Percentiles rank a stretch among this genome's conserved stretches.
Evolutionary conservation across 64 coral and sea anemone species (phyloP).

Genomic region (Astreopora myriophthalma): DNA sequence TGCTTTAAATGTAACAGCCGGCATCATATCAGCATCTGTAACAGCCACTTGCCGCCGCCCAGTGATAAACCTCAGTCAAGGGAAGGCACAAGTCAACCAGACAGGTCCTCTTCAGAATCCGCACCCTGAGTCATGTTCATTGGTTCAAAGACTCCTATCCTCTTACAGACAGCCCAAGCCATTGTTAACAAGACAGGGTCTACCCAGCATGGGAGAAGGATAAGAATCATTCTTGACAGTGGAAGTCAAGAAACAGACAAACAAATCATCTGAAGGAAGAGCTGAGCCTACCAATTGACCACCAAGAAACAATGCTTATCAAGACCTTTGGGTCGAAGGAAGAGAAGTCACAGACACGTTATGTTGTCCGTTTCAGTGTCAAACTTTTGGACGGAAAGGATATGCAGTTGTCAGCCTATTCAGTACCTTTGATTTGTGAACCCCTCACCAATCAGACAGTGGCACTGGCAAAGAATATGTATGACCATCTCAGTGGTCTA

Average conservation of each 20-base stretch:
- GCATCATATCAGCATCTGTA: slow-evolving; percentile 29
- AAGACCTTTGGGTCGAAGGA: slow-evolving; percentile 65
- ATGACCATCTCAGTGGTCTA: slow-evolving; percentile 35
- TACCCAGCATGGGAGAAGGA: too few relatives aligned
- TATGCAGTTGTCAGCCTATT: slow-evolving; percentile 16
- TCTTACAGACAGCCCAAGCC: too few relatives aligned
- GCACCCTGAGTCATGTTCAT: too few relatives aligned
- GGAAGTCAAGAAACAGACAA: too few relatives aligned
- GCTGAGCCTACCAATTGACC: slow-evolving; percentile 24
- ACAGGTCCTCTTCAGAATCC: too few relatives aligned
- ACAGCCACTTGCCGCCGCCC: too few relatives aligned
- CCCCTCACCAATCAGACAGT: slow-evolving; percentile 21
- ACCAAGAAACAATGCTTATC: slow-evolving; percentile 18
- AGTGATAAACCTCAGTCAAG: too few relatives aligned
- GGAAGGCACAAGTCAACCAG: too few relatives aligned
- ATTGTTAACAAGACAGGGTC: too few relatives aligned
- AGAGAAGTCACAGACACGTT: background rate
- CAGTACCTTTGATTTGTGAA: slow-evolving; percentile 58
- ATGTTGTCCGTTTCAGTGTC: background rate
- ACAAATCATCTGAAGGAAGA: too few relatives aligned
- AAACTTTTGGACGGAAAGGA: background rate
- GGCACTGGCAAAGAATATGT: background rate
- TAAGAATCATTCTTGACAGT: too few relatives aligned
- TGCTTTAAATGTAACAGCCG: background rate
- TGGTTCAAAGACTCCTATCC: too few relatives aligned